Evolutionary conservation across 2,797 vertebrate species (phyloP).

Genomic region (Myiotriccus ornatus): DNA sequence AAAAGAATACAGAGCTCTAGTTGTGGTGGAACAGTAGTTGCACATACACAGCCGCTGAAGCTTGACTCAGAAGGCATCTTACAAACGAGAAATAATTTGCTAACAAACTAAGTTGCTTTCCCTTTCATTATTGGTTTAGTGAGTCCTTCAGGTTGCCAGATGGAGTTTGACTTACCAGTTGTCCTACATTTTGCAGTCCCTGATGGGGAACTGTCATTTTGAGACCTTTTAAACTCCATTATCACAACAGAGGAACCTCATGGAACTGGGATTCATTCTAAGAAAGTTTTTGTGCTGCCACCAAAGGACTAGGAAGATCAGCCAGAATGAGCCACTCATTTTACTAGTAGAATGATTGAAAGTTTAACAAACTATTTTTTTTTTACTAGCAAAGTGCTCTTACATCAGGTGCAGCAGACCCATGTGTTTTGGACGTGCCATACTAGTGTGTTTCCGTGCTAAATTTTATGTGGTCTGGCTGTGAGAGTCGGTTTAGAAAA

Average conservation of each 20-base stretch:
- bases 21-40: not conserved
- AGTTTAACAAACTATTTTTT: not conserved
- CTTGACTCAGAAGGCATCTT: not conserved
- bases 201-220: not conserved
- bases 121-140: not conserved
- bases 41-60: not conserved
- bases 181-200: not conserved
- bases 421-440: not conserved
- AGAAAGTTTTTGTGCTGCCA: not conserved
- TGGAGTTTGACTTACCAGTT: not conserved
- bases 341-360: not conserved
- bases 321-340: not conserved
- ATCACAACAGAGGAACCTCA: not conserved
- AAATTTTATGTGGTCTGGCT: not conserved
- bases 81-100: not conserved
- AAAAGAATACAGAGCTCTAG: not conserved
- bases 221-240: not conserved
- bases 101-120: not conserved
- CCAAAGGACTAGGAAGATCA: not conserved
- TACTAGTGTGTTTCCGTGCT: not conserved
- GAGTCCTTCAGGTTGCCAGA: not conserved
- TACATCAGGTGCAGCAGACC: not conserved
- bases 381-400: not conserved
- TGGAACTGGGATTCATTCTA: not conserved
- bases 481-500: not conserved